Evolutionary conservation across 2,113 vertebrate species (phyloP).

Genomic region (Isichthys henryi): DNA sequence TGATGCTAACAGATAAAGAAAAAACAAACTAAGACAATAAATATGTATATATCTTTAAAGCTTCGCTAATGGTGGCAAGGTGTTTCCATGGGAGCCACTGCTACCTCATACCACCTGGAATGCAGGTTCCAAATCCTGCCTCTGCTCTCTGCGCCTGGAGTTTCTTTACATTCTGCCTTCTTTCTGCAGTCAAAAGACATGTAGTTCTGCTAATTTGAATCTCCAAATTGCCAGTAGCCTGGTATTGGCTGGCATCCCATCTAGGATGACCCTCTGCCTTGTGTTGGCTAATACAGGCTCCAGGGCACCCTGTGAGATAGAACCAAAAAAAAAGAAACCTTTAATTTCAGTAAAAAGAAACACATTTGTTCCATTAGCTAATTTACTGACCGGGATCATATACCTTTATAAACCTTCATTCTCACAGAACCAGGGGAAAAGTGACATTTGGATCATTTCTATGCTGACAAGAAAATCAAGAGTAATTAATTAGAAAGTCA

Average conservation of each 20-base stretch:
- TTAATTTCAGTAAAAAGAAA: neutral
- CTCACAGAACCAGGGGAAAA: neutral
- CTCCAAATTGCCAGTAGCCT: neutral
- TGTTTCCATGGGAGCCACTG: neutral
- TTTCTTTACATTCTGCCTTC: neutral
- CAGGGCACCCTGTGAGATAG: neutral
- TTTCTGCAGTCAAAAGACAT: neutral
- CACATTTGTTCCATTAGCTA: neutral
- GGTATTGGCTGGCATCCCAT: neutral
- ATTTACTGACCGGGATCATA: neutral
- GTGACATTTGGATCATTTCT: neutral
- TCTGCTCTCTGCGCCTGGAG: neutral
- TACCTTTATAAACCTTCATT: conserved; percentile 1
- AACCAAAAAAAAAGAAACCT: neutral
- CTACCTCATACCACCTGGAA: neutral
- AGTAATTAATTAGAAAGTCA: conserved; percentile 1
- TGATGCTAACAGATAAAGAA: too few species aligned
- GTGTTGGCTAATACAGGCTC: neutral
- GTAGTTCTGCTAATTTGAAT: neutral
- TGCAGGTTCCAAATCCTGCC: neutral
- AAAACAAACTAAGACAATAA: too few species aligned
- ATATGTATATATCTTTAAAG: neutral
- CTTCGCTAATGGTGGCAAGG: neutral
- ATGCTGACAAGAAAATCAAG: neutral
- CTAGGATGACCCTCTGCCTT: neutral